Base-by-base conservation (phyloP, 1,140 invertebrate genomes). In the Drosophila paulistorum region DNA sequence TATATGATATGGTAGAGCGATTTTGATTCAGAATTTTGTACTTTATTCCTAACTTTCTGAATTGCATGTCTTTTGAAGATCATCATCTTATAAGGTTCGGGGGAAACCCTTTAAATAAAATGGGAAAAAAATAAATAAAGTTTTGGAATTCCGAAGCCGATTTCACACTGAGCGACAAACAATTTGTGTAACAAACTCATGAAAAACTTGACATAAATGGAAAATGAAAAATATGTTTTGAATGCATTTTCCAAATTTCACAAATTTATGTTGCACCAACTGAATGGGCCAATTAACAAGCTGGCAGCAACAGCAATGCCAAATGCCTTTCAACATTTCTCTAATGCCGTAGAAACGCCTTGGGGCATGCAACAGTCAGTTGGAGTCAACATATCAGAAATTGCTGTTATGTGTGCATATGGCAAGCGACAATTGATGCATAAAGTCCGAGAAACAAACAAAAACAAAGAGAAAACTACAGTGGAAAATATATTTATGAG, bases 381-480 rank as follows among this genome's bases (percentile, higher is more conserved):
- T 11, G 13, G 9, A 51, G 48, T 45, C 33, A 30, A 45, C 76
- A 77, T 70, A 61, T 65, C 57, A 58, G 7, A 71, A 77, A 77
- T 77, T 77, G 61, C 39, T 55, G 45, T 20, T 23, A 10, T 20
- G 2, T 54, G 62, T 77, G 74, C 75, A 77, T 77, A 71, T 77
- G 75, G 75, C 74, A 41, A 66, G 42, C 74, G 74, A 71, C 75
- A 77, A 77, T 71, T 68, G 74, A 61, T 57, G 74, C 74, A 71
- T 51, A 71, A 60, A 63, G 58, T 74, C 17, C 7, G 9, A 60
- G 17, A 51, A 13, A 26, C 37, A 30, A 37, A 20, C 7, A 23
- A 17, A 65, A 55, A 41, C 33, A 14, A 11, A 10, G 17, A 35
- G 23, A 58, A n/a, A 11, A 14, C 26, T 13, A 33, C 7, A 48